phyloP scores from a whole-genome alignment of 2,888 invertebrate genomes.

The Eupithecia exiguata region DNA sequence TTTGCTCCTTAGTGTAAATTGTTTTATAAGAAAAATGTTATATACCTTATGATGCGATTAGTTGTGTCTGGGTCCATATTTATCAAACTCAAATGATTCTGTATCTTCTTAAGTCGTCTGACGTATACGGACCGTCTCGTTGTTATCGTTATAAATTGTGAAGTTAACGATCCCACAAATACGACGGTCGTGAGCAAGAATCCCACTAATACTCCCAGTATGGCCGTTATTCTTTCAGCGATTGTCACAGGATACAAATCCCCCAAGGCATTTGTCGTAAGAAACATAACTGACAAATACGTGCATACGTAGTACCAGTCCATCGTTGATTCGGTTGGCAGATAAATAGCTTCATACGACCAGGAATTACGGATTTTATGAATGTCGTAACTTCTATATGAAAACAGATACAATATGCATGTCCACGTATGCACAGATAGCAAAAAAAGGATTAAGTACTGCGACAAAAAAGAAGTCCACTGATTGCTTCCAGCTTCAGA shows the following conservation, averaged over 20 bases:
- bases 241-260: conserved; percentile 77
- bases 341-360: conserved; percentile 66
- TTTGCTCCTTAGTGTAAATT: not conserved
- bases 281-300: conserved; percentile 77
- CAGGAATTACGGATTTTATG: conserved; percentile 68
- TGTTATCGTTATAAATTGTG: conserved; percentile 78
- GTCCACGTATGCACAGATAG: conserved; percentile 77
- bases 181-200: conserved; percentile 77
- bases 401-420: conserved; percentile 76
- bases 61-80: conserved; percentile 72
- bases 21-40: not conserved
- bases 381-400: conserved; percentile 68
- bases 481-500: conserved; percentile 78
- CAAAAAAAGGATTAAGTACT: conserved; percentile 75
- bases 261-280: conserved; percentile 77
- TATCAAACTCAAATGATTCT: conserved; percentile 73
- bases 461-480: conserved; percentile 77
- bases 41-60: conserved; percentile 71
- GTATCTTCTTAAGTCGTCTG: conserved; percentile 72
- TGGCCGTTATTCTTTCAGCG: conserved; percentile 68
- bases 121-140: conserved; percentile 76
- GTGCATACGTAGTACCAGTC: conserved; percentile 79
- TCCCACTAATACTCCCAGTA: conserved; percentile 70
- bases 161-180: conserved; percentile 80
- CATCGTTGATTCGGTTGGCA: conserved; percentile 68